phyloP scores from a whole-genome alignment of 2,888 invertebrate species.

The Eristalinus aeneus region DNA sequence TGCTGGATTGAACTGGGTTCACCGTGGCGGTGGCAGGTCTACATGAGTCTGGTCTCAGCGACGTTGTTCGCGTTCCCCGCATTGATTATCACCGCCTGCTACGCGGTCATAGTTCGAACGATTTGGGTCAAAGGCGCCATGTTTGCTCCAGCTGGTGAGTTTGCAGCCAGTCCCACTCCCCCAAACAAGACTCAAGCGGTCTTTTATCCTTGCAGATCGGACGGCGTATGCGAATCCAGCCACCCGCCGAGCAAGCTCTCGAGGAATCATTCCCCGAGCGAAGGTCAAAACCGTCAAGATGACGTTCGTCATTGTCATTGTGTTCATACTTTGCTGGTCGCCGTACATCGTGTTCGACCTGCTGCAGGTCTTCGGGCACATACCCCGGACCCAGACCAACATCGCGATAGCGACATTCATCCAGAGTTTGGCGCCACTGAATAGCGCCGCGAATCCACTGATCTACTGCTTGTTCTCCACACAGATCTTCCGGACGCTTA shows the following conservation, averaged over 20 bases:
- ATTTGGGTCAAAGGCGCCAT: conserved; percentile 90
- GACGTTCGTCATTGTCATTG: conserved; percentile 97
- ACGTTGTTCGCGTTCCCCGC: conserved; percentile 93
- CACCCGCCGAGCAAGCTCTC: conserved; percentile 90
- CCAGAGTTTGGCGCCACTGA: conserved; percentile 94
- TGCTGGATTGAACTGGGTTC: conserved; percentile 94
- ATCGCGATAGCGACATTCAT: conserved; percentile 94
- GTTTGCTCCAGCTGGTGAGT: conserved; percentile 78
- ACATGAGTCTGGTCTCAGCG: conserved; percentile 91
- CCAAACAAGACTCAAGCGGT: neutral
- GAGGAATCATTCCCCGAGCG: conserved; percentile 96
- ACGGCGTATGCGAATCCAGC: conserved; percentile 80
- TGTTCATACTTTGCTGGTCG: conserved; percentile 96
- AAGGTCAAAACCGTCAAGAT: conserved; percentile 98
- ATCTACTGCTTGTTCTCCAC: conserved; percentile 97
- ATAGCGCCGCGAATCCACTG: conserved; percentile 96
- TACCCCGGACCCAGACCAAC: conserved; percentile 89
- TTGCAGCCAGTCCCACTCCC: neutral
- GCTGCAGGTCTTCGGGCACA: conserved; percentile 92
- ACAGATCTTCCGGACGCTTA: conserved; percentile 90
- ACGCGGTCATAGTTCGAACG: conserved; percentile 93
- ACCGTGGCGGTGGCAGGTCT: conserved; percentile 91
- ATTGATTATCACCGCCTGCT: conserved; percentile 93
- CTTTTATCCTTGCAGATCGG: conserved; percentile 74
- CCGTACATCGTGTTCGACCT: conserved; percentile 96